Conservation (phyloP, 2,797 vertebrate genomes). For the Mormyrus hasselquistii region DNA sequence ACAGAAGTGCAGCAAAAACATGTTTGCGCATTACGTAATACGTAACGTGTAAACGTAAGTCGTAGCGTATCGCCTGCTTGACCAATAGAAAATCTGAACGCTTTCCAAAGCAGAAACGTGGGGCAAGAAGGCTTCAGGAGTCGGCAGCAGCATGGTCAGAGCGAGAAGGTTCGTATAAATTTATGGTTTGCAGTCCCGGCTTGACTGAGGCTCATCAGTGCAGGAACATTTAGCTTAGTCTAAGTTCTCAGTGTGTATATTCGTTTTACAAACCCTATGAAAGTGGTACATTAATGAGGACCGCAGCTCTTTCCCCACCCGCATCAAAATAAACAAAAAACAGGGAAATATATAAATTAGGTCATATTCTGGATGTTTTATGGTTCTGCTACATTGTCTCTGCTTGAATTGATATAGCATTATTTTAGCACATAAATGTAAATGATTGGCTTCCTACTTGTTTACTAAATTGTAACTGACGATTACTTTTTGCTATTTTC, state of each 20-base stretch:
- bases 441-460: not conserved
- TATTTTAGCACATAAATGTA: not conserved
- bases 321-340: not conserved
- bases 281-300: not conserved
- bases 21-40: not conserved
- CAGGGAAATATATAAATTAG: not conserved
- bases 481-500: not conserved
- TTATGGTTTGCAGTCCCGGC: not conserved
- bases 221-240: not conserved
- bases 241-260: not conserved
- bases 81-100: not conserved
- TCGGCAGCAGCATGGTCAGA: constrained; percentile 54
- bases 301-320: not conserved
- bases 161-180: constrained; percentile 48
- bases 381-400: not conserved
- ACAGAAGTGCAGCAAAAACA: not conserved
- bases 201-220: not conserved
- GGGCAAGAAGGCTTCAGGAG: not conserved
- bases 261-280: not conserved
- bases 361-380: not conserved
- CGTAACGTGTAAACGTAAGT: not conserved
- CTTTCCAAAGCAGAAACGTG: not conserved
- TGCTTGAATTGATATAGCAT: not conserved
- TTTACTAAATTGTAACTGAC: not conserved
- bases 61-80: not conserved